Percentiles rank a stretch among this genome's conserved stretches.
phyloP scores from a whole-genome alignment of 2,113 vertebrate genomes.

The Hypomesus transpacificus region DNA sequence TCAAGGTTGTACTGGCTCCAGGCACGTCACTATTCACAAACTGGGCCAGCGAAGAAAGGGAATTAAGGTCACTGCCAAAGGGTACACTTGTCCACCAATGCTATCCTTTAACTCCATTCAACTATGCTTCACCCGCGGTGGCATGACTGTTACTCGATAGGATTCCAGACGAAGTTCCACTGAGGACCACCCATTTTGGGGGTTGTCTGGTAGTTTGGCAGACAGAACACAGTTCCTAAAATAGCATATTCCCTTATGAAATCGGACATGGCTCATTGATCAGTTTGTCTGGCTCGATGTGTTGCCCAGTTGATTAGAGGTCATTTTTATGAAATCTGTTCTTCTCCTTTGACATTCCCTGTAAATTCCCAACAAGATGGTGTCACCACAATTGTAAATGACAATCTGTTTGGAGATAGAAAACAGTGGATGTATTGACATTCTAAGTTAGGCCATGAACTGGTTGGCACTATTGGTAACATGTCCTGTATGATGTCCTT shows the following conservation, averaged over 20 bases:
- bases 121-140: not conserved
- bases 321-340: not conserved
- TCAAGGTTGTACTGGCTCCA: not conserved
- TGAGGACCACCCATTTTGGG: not conserved
- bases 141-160: not conserved
- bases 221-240: slow-evolving; percentile 21
- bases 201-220: slow-evolving; percentile 10
- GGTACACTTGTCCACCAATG: slow-evolving; percentile 1
- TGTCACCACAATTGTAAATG: not conserved
- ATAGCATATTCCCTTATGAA: slow-evolving; percentile 53
- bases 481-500: slow-evolving; percentile 51
- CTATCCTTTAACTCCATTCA: not conserved
- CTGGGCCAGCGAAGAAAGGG: slow-evolving; percentile 23
- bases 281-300: slow-evolving; percentile 23
- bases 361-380: not conserved
- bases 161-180: not conserved
- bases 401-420: not conserved
- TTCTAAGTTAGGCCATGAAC: slow-evolving; percentile 38
- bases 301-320: not conserved
- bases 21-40: slow-evolving; percentile 24
- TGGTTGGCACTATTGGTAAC: slow-evolving; percentile 50
- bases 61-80: slow-evolving; percentile 29
- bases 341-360: not conserved
- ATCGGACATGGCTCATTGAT: slow-evolving; percentile 77
- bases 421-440: slow-evolving; percentile 46